Conservation (phyloP, 2,113 vertebrate species). For the Chaetops frenatus region DNA sequence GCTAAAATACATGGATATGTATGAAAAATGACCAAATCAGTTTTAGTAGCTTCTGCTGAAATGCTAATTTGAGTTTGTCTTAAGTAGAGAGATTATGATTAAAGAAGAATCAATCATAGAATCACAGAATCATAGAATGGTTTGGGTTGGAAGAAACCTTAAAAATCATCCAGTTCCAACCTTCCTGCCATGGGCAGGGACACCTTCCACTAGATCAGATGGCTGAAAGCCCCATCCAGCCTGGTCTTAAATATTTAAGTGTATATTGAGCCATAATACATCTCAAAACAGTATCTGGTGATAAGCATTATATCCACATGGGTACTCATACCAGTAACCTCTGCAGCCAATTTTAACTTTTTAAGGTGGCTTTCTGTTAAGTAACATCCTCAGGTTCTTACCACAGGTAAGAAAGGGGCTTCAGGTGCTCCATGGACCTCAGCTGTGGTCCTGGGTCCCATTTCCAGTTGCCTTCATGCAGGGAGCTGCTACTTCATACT, state of each 20-base stretch:
- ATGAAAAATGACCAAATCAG: not conserved
- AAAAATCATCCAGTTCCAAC: not conserved
- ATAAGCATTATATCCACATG: not conserved
- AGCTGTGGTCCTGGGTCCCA: not conserved
- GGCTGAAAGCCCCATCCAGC: not conserved
- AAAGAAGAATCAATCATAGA: not conserved
- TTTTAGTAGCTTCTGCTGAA: not conserved
- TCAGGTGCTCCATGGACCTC: not conserved
- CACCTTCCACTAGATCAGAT: not conserved
- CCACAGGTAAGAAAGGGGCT: not conserved
- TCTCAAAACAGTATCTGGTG: not conserved
- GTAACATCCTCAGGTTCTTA: not conserved
- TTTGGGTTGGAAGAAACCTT: not conserved
- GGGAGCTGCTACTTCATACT: not conserved
- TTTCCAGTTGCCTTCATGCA: not conserved
- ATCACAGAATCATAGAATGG: not conserved
- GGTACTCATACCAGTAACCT: not conserved
- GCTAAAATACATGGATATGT: not conserved
- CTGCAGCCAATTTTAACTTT: not conserved
- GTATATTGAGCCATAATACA: not conserved
- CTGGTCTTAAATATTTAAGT: not conserved
- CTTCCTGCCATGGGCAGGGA: not conserved
- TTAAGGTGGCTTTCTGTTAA: not conserved
- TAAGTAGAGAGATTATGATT: not conserved
- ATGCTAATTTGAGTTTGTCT: not conserved